These are phyloP conservation scores for Brachypterus glaber DNA, from an alignment of 2,888 invertebrate species.

Conservation along the genomic window DNA sequence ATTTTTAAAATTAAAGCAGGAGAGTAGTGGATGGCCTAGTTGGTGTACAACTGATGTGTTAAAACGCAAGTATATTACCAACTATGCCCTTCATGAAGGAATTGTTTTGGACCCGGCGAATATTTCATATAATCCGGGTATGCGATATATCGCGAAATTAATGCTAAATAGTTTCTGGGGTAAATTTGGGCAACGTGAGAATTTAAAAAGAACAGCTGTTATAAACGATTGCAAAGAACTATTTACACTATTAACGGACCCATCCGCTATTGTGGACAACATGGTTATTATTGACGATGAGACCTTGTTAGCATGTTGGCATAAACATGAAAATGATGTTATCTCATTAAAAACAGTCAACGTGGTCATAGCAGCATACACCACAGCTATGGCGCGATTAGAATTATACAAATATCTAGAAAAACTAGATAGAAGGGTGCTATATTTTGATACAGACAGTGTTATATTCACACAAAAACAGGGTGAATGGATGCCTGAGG, in stretches of 20 bases:
- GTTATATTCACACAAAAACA: slow-evolving; percentile 25
- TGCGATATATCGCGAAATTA: slow-evolving; percentile 22
- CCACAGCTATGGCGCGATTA: too few species aligned
- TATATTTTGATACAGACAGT: too few species aligned
- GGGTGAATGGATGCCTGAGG: slow-evolving; percentile 18
- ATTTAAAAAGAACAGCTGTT: slow-evolving; percentile 18
- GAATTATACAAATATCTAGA: slow-evolving; percentile 27
- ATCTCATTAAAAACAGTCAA: slow-evolving; percentile 18
- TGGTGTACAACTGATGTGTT: slow-evolving; percentile 17
- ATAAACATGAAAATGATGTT: slow-evolving; percentile 14
- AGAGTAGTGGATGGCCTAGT: slow-evolving; percentile 23
- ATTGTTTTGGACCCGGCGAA: slow-evolving; percentile 16
- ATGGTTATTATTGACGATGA: too few species aligned
- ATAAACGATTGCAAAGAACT: slow-evolving; percentile 12
- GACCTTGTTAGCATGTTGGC: slow-evolving; percentile 17
- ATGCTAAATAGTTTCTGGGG: slow-evolving; percentile 26
- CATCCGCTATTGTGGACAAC: slow-evolving; percentile 15
- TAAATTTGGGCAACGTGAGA: slow-evolving; percentile 25
- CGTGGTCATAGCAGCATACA: slow-evolving; percentile 31
- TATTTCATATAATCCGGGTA: slow-evolving; percentile 20
- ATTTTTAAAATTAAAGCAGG: too few species aligned
- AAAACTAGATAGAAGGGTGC: slow-evolving; percentile 21
- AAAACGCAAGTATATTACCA: slow-evolving; percentile 14
- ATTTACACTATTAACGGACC: slow-evolving; percentile 17
- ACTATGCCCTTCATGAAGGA: slow-evolving; percentile 18